Evolutionary conservation across 2,888 invertebrate genomes (phyloP).

Genomic region (Cantharis rufa): DNA sequence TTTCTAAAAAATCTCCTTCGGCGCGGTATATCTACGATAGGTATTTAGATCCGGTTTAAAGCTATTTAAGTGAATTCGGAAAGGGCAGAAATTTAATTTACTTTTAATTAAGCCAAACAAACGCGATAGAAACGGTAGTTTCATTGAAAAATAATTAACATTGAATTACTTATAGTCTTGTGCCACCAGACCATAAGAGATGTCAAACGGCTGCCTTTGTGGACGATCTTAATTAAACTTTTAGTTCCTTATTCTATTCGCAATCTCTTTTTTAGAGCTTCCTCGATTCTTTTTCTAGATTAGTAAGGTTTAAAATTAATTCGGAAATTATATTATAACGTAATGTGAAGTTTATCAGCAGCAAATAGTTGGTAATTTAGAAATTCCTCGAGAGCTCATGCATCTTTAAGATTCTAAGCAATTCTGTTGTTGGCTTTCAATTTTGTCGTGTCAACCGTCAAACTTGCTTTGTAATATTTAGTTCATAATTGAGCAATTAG

Average conservation of each 20-base stretch:
- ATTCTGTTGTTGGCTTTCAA: neutral
- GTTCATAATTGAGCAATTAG: neutral
- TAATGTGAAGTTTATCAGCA: neutral
- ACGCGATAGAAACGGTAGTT: neutral
- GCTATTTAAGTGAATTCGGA: neutral
- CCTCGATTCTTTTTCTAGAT: neutral
- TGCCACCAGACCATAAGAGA: neutral
- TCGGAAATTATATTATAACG: neutral
- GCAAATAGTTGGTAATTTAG: neutral
- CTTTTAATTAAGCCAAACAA: neutral
- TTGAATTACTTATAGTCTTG: neutral
- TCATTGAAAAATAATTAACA: neutral
- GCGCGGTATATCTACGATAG: neutral
- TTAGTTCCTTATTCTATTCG: constrained; percentile 9
- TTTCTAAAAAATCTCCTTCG: neutral
- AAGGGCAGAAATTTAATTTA: neutral
- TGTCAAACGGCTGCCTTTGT: constrained; percentile 1
- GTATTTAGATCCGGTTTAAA: neutral
- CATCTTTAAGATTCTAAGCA: neutral
- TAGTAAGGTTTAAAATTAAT: neutral
- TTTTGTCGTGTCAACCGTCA: neutral
- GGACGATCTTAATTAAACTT: constrained; percentile 17
- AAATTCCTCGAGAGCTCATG: neutral
- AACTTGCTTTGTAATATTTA: neutral
- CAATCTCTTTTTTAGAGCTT: neutral